Evolutionary conservation across 2,888 invertebrate genomes (phyloP).

Genomic region (Seira ritae): DNA sequence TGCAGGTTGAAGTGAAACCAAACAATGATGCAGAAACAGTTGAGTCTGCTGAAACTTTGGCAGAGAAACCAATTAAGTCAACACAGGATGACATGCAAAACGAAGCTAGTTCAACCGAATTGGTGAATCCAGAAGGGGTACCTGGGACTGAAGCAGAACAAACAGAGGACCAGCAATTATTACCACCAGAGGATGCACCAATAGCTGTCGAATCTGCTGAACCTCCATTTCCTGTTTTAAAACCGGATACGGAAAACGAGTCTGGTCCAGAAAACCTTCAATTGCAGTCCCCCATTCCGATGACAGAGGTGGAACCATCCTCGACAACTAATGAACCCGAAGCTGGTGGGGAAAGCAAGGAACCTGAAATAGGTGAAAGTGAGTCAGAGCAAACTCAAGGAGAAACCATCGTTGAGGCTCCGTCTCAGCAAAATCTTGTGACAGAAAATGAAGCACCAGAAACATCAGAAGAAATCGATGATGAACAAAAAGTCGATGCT

Average conservation of each 20-base stretch:
- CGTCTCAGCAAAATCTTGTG: not conserved
- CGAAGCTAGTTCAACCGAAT: not conserved
- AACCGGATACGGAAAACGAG: conserved; percentile 8
- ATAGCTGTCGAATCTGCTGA: not conserved
- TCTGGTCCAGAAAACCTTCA: not conserved
- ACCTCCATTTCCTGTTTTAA: conserved; percentile 20
- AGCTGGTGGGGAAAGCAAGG: not conserved
- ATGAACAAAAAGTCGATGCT: not conserved
- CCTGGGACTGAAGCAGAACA: not conserved
- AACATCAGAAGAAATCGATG: not conserved
- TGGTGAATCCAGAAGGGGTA: not conserved
- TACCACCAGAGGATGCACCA: not conserved
- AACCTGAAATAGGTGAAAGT: not conserved
- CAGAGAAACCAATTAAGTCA: not conserved
- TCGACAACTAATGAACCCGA: not conserved
- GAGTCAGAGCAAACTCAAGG: not conserved
- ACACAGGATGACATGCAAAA: not conserved
- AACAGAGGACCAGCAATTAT: not conserved
- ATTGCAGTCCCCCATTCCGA: not conserved
- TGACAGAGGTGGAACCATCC: not conserved
- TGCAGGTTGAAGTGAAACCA: no score
- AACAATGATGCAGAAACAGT: not conserved
- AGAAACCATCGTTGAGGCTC: not conserved
- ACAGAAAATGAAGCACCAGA: not conserved
- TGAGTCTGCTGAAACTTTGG: not conserved